Evolutionary conservation across 1,140 invertebrate species (phyloP).

Genomic region (Hylaeus anthracinus): DNA sequence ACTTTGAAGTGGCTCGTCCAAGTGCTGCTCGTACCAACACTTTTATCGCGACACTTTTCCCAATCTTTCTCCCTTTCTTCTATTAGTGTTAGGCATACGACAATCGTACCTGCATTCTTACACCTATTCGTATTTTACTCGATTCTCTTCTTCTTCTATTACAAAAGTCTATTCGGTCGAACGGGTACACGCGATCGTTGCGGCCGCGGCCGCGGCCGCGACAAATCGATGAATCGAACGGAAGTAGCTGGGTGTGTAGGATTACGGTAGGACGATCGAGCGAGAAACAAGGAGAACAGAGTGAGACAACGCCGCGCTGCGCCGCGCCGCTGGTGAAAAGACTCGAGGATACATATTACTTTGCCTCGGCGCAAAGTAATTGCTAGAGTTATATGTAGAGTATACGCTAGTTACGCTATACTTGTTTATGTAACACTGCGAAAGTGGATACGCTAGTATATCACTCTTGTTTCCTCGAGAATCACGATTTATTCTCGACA

Average conservation of each 20-base stretch:
- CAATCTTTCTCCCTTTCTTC: no score
- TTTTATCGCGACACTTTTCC: no score
- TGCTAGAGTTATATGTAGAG: not conserved
- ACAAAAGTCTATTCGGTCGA: conserved; percentile 7
- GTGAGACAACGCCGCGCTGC: not conserved
- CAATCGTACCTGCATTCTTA: no score
- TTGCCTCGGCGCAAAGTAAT: conserved; percentile 5
- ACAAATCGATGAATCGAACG: conserved; percentile 16
- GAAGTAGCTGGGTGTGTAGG: conserved; percentile 36
- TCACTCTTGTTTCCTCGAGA: conserved; percentile 28
- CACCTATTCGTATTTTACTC: no score
- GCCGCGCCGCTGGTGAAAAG: not conserved
- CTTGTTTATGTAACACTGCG: conserved; percentile 42
- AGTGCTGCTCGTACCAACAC: not conserved
- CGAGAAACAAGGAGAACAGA: not conserved
- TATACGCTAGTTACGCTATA: conserved; percentile 16
- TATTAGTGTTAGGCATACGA: no score
- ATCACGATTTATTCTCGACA: not conserved
- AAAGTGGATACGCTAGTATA: conserved; percentile 32
- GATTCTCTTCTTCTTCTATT: no score
- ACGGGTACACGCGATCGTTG: no score
- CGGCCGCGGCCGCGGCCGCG: no score
- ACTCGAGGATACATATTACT: conserved; percentile 13
- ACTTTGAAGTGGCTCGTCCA: not conserved
- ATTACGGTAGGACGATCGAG: conserved; percentile 39